A percentile compares a stretch with the other conserved stretches of the same genome.
Evolutionary conservation across 2,888 invertebrate species (phyloP).

Genomic region (Dolomedes plantarius): DNA sequence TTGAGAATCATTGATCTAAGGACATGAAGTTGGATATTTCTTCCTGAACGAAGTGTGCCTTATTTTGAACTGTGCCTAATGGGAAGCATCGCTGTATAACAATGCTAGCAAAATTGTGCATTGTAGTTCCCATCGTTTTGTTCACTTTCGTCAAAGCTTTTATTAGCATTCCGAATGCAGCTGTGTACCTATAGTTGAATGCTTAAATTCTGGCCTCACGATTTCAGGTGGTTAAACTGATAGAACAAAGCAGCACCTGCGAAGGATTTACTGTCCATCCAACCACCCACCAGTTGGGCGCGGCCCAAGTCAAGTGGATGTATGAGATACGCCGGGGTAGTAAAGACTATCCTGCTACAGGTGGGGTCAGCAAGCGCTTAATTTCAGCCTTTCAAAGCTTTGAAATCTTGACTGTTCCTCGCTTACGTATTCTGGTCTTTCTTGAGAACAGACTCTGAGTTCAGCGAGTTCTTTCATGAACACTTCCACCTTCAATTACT

Average conservation of each 20-base stretch:
- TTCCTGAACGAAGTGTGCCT: too few species aligned
- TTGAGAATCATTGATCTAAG: too few species aligned
- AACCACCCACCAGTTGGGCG: slow-evolving; percentile 2
- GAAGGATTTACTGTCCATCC: neutral
- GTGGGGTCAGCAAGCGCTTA: neutral
- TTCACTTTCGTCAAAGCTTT: too few species aligned
- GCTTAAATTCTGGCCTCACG: neutral
- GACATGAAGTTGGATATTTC: too few species aligned
- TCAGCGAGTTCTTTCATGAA: neutral
- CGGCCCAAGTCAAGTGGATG: neutral
- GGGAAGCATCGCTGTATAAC: too few species aligned
- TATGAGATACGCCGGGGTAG: neutral
- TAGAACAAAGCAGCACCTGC: neutral
- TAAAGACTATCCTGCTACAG: neutral
- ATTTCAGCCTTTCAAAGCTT: neutral
- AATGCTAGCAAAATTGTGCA: too few species aligned
- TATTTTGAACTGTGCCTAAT: too few species aligned
- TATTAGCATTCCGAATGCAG: too few species aligned
- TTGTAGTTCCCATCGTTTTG: too few species aligned
- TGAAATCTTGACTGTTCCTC: neutral
- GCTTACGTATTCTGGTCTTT: neutral
- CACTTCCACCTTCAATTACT: neutral
- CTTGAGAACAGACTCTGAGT: neutral
- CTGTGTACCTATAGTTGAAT: too few species aligned
- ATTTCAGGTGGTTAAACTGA: neutral